phyloP scores from a whole-genome alignment of 1,140 invertebrate species.

The Penaeus indicus region DNA sequence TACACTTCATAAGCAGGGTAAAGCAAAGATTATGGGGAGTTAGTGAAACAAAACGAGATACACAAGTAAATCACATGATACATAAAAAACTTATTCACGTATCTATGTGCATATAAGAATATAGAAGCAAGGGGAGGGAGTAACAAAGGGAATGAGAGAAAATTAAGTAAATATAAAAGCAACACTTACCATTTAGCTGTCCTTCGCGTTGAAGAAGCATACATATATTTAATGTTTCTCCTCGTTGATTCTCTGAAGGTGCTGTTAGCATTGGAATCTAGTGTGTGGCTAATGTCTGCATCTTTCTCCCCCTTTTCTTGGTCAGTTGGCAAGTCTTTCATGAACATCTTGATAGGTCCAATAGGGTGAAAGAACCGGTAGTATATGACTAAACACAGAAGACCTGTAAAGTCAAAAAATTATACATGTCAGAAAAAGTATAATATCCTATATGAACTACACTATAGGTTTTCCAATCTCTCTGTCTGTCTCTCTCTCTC shows the following conservation, averaged over 20 bases:
- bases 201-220: conserved; percentile 13
- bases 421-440: conserved; percentile 24
- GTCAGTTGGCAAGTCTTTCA: not conserved
- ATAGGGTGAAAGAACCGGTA: conserved; percentile 77
- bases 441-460: not conserved
- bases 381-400: conserved; percentile 77
- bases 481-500: no score
- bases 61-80: no score
- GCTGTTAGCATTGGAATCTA: not conserved
- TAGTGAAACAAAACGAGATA: no score
- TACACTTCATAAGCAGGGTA: no score
- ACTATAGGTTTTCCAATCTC: no score
- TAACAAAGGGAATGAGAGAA: no score
- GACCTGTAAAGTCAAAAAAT: conserved; percentile 69
- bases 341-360: conserved; percentile 67
- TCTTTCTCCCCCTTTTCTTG: conserved; percentile 9
- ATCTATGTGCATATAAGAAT: no score
- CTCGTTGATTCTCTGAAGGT: conserved; percentile 18
- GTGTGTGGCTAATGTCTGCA: not conserved
- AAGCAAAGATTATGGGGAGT: no score
- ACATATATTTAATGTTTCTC: conserved; percentile 45
- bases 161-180: no score
- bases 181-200: conserved; percentile 23
- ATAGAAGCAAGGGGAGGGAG: no score
- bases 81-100: no score